Conservation (phyloP, 2,888 invertebrate genomes). For the Cantharis rufa region DNA sequence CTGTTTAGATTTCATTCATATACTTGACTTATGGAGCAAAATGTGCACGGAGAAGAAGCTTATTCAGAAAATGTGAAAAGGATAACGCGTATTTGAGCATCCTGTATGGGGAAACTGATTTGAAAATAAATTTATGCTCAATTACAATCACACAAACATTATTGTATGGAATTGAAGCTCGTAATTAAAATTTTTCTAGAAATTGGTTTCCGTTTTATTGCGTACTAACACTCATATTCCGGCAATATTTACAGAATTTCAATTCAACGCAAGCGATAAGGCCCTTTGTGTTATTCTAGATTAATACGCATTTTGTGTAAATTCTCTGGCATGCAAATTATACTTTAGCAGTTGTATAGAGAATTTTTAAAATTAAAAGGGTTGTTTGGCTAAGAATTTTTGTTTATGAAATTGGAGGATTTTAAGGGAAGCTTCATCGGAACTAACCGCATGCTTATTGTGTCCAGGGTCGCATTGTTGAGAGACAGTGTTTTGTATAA, state of each 20-base stretch:
- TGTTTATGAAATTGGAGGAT: constrained; percentile 20
- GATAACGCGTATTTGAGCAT: background rate
- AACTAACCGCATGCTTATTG: constrained; percentile 35
- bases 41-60: background rate
- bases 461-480: constrained; percentile 45
- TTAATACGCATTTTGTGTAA: background rate
- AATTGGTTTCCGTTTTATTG: background rate
- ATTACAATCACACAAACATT: background rate
- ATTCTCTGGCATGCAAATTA: background rate
- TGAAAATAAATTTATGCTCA: background rate
- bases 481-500: constrained; percentile 50
- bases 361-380: constrained; percentile 6
- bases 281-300: background rate
- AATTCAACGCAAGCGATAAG: background rate
- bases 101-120: background rate
- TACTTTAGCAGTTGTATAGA: background rate
- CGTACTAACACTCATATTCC: background rate
- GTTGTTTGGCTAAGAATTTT: constrained; percentile 6
- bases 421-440: constrained; percentile 14
- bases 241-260: background rate
- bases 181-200: background rate
- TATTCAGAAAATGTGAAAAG: background rate
- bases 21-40: background rate
- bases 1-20: background rate
- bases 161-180: background rate